A percentile compares a stretch with the other conserved stretches of the same genome.
These are phyloP conservation scores for Drosophila paranaensis DNA, from an alignment of 2,888 invertebrate genomes.

Conservation along the genomic window DNA sequence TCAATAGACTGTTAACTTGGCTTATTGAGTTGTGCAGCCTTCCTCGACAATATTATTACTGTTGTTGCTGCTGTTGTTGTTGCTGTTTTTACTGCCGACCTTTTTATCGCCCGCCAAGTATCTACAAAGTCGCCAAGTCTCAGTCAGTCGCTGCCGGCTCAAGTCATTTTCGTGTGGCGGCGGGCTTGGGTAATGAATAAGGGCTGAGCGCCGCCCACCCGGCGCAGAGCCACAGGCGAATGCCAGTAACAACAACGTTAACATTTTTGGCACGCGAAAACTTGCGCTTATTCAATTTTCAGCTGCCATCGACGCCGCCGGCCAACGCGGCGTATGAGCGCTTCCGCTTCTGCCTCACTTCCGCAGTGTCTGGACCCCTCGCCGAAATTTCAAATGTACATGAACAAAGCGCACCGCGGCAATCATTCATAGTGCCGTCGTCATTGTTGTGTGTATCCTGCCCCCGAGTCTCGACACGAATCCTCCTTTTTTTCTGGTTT, in stretches of 20 bases:
- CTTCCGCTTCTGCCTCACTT: conserved; percentile 72
- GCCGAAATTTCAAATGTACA: conserved; percentile 63
- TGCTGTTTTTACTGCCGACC: conserved; percentile 55
- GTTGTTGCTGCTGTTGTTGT: conserved; percentile 33
- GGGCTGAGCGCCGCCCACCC: conserved; percentile 60
- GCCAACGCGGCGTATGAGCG: conserved; percentile 74
- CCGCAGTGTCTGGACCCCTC: conserved; percentile 62
- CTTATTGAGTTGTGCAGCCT: conserved; percentile 73
- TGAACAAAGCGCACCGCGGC: conserved; percentile 75
- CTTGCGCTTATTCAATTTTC: conserved; percentile 79
- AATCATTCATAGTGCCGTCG: conserved; percentile 75
- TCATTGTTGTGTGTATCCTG: conserved; percentile 57
- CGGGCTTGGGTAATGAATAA: conserved; percentile 64
- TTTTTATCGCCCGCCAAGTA: conserved; percentile 76
- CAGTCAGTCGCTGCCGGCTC: conserved; percentile 45
- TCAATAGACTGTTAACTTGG: conserved; percentile 79
- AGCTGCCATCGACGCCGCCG: conserved; percentile 45
- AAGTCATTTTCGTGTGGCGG: conserved; percentile 72
- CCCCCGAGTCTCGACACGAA: conserved; percentile 28
- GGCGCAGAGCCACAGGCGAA: conserved; percentile 10
- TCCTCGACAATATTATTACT: conserved; percentile 13
- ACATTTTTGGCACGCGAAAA: conserved; percentile 78
- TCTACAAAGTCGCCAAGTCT: conserved; percentile 70
- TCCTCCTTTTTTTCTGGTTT: conserved; percentile 65
- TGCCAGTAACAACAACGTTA: conserved; percentile 10